Conservation (phyloP, 1,140 invertebrate genomes). For the Drosophila kanapiae region DNA sequence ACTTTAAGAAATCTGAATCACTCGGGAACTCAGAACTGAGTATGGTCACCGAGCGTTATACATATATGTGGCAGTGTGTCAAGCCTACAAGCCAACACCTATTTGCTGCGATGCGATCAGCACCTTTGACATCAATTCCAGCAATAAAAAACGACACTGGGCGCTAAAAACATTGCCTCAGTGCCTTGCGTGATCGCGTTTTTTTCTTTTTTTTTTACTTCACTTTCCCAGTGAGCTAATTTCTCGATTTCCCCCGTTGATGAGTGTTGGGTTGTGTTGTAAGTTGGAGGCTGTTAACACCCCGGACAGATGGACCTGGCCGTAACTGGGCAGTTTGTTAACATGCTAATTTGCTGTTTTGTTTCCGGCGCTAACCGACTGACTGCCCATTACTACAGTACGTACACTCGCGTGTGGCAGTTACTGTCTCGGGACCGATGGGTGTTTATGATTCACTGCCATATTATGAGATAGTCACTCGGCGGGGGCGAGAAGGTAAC, state of each 20-base stretch:
- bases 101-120: constrained; percentile 37
- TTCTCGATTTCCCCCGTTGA: constrained; percentile 22
- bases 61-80: neutral
- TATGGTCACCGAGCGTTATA: neutral
- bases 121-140: constrained; percentile 65
- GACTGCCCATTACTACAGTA: constrained; percentile 6
- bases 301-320: constrained; percentile 16
- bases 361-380: constrained; percentile 50
- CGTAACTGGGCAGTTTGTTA: constrained; percentile 73
- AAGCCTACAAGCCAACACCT: constrained; percentile 2
- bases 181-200: constrained; percentile 48
- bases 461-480: constrained; percentile 29
- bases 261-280: constrained; percentile 19
- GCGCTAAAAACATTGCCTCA: constrained; percentile 32
- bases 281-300: constrained; percentile 53
- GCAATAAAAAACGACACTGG: constrained; percentile 60
- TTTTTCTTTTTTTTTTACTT: neutral
- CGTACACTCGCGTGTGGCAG: constrained; percentile 54
- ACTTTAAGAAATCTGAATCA: constrained; percentile 7
- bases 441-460: constrained; percentile 59
- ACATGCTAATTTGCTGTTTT: constrained; percentile 77
- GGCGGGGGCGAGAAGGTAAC: constrained; percentile 25
- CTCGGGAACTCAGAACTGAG: neutral
- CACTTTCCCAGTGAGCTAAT: constrained; percentile 8
- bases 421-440: constrained; percentile 21